phyloP scores from a whole-genome alignment of 30 jellyfish, hydroid and myxozoan genomes.

The Haliclystus octoradiatus region DNA sequence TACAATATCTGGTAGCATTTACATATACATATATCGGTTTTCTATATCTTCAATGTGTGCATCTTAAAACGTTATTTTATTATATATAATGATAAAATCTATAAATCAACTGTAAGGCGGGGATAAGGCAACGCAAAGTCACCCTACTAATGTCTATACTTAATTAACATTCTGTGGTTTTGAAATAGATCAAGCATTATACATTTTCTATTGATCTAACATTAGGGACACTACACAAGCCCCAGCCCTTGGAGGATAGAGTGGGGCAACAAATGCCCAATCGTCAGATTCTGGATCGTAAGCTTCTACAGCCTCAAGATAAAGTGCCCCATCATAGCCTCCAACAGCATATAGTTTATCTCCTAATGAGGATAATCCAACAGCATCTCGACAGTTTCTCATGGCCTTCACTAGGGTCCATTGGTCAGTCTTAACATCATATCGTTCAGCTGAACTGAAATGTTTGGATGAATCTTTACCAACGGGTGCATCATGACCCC shows the following conservation, averaged over 20 bases:
- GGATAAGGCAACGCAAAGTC: too few relatives aligned
- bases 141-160: too few relatives aligned
- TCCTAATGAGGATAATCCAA: conserved; percentile 89
- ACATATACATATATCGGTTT: too few relatives aligned
- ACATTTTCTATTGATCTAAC: conserved; percentile 2
- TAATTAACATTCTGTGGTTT: too few relatives aligned
- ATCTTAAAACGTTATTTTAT: too few relatives aligned
- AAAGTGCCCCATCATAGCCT: conserved; percentile 85
- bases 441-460: conserved; percentile 79
- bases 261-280: conserved; percentile 78
- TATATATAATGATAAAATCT: too few relatives aligned
- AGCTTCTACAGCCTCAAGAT: conserved; percentile 90
- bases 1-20: too few relatives aligned
- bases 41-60: too few relatives aligned
- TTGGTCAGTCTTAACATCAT: conserved; percentile 80
- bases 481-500: conserved; percentile 94
- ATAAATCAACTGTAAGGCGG: too few relatives aligned
- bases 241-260: conserved; percentile 84
- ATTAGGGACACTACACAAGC: conserved; percentile 90
- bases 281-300: conserved; percentile 81
- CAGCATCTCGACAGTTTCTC: conserved; percentile 94
- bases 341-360: conserved; percentile 87
- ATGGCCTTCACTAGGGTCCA: conserved; percentile 85
- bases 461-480: conserved; percentile 76
- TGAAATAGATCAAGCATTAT: too few relatives aligned